Percentiles rank a stretch among this genome's conserved stretches.
Conservation (phyloP, 2,888 invertebrate genomes). For the Ashinkailepas kermadecensis region DNA sequence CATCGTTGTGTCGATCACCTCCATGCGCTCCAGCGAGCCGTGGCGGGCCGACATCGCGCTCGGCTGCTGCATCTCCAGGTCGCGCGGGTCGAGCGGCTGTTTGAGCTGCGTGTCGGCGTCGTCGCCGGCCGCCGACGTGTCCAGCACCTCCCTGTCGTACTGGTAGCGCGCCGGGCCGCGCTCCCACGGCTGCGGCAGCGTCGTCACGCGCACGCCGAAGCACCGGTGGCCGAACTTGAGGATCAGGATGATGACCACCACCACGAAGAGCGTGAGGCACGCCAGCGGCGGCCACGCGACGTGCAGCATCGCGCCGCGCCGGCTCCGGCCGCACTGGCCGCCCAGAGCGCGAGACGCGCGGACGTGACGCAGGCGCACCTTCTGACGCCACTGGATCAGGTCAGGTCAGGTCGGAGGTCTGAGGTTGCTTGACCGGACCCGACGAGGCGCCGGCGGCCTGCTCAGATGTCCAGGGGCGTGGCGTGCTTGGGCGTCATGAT, state of each 20-base stretch:
- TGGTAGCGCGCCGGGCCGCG: not conserved
- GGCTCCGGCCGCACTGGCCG: no score
- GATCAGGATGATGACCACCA: conserved; percentile 1
- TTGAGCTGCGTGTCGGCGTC: not conserved
- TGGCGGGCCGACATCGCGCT: no score
- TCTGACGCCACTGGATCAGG: no score
- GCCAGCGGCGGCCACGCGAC: conserved; percentile 3
- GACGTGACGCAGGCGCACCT: no score
- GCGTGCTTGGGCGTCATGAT: conserved; percentile 14
- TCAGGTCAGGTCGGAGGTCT: no score
- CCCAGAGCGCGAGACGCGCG: no score
- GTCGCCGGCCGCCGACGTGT: not conserved
- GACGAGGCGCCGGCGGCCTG: no score
- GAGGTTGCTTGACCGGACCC: no score
- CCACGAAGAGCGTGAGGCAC: not conserved
- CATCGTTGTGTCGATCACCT: not conserved
- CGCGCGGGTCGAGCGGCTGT: conserved; percentile 11
- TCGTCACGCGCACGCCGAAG: conserved; percentile 12
- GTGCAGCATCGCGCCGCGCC: not conserved
- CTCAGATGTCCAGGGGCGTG: not conserved
- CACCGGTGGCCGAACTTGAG: conserved; percentile 17
- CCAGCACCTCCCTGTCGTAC: conserved; percentile 9
- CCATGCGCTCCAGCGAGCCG: not conserved
- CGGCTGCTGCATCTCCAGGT: not conserved
- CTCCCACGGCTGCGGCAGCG: conserved; percentile 17